Base-by-base conservation (phyloP, 1,140 invertebrate species). In the Calycopis cecrops region DNA sequence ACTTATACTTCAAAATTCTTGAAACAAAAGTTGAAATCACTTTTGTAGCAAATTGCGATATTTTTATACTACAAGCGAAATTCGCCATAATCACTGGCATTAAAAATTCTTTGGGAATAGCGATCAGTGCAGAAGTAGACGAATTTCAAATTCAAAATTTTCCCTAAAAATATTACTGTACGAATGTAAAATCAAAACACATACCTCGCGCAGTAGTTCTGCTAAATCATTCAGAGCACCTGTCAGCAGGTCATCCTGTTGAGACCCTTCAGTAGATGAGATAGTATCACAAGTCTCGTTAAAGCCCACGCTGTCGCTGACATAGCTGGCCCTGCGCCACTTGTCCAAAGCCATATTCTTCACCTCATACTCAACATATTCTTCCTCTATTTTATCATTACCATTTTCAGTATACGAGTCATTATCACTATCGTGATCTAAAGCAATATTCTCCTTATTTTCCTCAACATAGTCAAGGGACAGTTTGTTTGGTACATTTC, bases 371-470 rank as follows among this genome's bases (percentile, higher is more conserved):
- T 51, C 62, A 8, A 48, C 40, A 10, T 40, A 35, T 28, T 63
- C n/a, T 1, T 50, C 57, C 11, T 59, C 35, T 12, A 70, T 65
- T 18, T 54, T n/a, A 6, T 75, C 70, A 48, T 79, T 79, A 62
- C 85, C 76, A 50, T 73, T 85, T 16, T 86, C 83, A 1, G 61
- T 63, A 47, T 67, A 87, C 3, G 87, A 88, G 34, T 79, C 77
- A 67, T 86, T 71, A 57, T 87, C 83, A 50, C 75, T 78, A 28
- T 79, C 75, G 4, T 72, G 69, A n/a, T 89, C 85, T 35, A 87
- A 57, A 0, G 73, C 75, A 37, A 79, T 69, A 69, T 91, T 91
- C 70, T 90, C 89, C 63, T 90, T 90, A 66, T 90, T 81, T 57
- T 90, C 89, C 55, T 90, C 88, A 55, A 82, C 77, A 57, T 71